Conservation (phyloP, 1,140 invertebrate species). For the Caenorhabditis inopinata region DNA sequence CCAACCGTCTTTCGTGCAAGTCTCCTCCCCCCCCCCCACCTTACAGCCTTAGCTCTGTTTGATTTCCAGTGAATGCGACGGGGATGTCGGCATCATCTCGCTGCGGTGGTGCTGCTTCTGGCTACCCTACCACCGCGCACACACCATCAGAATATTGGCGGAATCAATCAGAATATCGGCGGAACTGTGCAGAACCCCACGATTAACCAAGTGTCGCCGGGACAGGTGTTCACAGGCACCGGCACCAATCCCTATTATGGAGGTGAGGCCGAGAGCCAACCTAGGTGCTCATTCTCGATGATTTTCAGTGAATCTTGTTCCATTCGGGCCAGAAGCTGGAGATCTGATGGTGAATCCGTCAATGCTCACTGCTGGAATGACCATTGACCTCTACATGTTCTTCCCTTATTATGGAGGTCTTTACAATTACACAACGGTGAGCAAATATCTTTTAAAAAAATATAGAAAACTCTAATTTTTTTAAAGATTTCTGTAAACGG, state of each 20-base stretch:
- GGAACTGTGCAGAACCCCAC: conserved; percentile 18
- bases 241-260: conserved; percentile 49
- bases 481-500: conserved; percentile 51
- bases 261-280: neutral
- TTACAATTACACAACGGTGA: conserved; percentile 52
- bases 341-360: conserved; percentile 49
- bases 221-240: conserved; percentile 41
- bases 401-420: conserved; percentile 51
- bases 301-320: conserved; percentile 50
- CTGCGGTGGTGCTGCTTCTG: conserved; percentile 19
- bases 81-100: neutral
- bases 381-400: conserved; percentile 52
- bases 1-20: no score
- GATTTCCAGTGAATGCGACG: neutral
- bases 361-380: conserved; percentile 50
- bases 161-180: conserved; percentile 42
- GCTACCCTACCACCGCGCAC: neutral
- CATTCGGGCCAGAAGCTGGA: conserved; percentile 50
- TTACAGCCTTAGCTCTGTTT: no score
- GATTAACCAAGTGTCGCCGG: neutral
- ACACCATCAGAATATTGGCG: conserved; percentile 9
- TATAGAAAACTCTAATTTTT: neutral
- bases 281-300: neutral
- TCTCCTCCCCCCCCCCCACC: no score
- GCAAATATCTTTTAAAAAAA: neutral